Evolutionary conservation across 2,113 vertebrate genomes (phyloP), one percentile per base, ranked within the genome.

Genomic region (Megalops atlanticus): DNA sequence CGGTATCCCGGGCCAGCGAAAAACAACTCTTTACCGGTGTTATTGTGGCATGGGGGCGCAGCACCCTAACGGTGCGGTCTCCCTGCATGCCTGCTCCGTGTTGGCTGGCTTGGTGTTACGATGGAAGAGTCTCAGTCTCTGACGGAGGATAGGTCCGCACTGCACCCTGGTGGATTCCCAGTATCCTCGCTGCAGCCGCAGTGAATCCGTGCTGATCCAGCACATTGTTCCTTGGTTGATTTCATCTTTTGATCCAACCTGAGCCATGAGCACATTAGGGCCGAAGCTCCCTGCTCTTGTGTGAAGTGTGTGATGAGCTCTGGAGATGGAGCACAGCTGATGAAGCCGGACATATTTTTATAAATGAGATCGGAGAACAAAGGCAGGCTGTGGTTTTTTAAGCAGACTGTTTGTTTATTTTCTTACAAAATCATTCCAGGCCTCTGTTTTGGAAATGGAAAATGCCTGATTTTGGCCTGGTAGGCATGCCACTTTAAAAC

Each of bases 231-330:
- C 21, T 73, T 73, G 70, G 35, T 73, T 73, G 70, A 39, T 21
- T 73, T 73, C 16, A 73, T 73, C 70, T 73, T 73, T 36, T 73
- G 35, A 73, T 73, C 36, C 70, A 73, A 11, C 38, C 33, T 73
- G 70, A 40, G 69, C 69, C 69, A 71, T 71, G 69, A 36, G 21
- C 16, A 12, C 58, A 31, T 64, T 64, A 64, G n/a, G n/a, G 31
- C 31, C n/a, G 58, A 64, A 10, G 58, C 1, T 58, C 21, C 21
- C 52, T 15, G 52, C 52, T 58, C 52, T 58, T 58, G 52, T 4
- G 52, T 58, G 21, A 58, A 58, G 52, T 58, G 52, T 58, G 52
- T 58, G 52, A n/a, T 58, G 52, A 58, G 52, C 21, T 24, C 52
- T 58, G 52, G 49, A 52, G 49, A 52, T 52, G 49, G 52, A 24